These are phyloP conservation scores for Diplodus puntazzo DNA, from an alignment of 2,797 vertebrate species.

Conservation along the genomic window DNA sequence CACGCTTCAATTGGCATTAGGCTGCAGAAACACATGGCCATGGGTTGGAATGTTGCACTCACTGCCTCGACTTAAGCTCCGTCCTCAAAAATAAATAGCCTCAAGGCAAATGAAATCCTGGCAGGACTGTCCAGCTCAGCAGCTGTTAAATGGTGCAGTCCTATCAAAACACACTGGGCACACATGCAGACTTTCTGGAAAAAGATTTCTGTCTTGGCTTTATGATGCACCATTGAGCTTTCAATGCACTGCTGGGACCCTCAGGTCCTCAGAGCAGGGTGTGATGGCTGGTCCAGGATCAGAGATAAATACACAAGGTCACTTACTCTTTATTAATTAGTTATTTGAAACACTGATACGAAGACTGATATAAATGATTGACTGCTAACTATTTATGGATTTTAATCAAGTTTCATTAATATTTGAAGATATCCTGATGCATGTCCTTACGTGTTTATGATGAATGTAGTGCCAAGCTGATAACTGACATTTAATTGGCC, in stretches of 20 bases:
- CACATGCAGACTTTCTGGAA: constrained; percentile 16
- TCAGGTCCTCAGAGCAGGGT: background rate
- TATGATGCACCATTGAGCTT: background rate
- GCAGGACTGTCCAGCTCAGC: constrained; percentile 38
- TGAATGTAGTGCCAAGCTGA: background rate
- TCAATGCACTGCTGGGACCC: background rate
- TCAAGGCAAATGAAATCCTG: constrained; percentile 43
- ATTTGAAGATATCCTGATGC: background rate
- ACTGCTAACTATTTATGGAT: background rate
- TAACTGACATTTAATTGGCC: background rate
- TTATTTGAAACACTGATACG: background rate
- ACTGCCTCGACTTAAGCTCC: constrained; percentile 33
- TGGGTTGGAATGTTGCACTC: constrained; percentile 51
- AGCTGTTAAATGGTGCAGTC: constrained; percentile 60
- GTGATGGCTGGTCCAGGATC: background rate
- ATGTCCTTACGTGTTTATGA: no score
- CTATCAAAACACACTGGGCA: constrained; percentile 42
- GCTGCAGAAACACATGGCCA: constrained; percentile 75
- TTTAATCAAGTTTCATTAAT: background rate
- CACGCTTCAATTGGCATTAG: constrained; percentile 69
- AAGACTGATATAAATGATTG: no score
- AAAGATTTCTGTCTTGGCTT: background rate
- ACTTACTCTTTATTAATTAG: background rate
- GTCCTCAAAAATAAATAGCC: constrained; percentile 65
- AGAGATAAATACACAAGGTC: background rate